Conservation (phyloP, 2,113 vertebrate species). For the Python bivittatus region DNA sequence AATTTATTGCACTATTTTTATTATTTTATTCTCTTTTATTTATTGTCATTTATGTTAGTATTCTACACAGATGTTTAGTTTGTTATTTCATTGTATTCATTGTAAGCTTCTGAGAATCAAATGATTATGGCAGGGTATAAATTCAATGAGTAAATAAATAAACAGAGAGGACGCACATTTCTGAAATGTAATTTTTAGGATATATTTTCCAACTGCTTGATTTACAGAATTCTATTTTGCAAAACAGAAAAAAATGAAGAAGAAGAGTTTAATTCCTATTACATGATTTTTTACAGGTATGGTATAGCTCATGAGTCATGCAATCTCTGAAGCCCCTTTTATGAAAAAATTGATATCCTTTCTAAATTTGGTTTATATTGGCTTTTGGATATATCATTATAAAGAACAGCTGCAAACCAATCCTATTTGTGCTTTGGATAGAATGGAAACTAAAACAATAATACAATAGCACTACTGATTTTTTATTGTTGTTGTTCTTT, state of each 20-base stretch:
- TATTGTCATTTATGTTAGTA: background rate
- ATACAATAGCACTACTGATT: conserved; percentile 33
- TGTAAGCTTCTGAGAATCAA: background rate
- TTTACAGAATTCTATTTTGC: conserved; percentile 34
- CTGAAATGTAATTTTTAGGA: background rate
- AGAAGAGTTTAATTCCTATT: no score
- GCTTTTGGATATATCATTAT: conserved; percentile 53
- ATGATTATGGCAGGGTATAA: background rate
- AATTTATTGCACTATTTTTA: background rate
- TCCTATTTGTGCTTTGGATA: conserved; percentile 32
- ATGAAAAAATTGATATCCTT: conserved; percentile 52
- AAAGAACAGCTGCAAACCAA: conserved; percentile 46
- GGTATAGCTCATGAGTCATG: conserved; percentile 44
- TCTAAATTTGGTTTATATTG: conserved; percentile 60
- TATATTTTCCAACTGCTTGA: background rate
- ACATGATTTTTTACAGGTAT: conserved; percentile 49
- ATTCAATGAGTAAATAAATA: background rate
- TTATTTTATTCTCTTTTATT: background rate
- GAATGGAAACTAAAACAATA: conserved; percentile 42
- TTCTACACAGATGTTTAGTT: background rate
- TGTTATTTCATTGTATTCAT: background rate
- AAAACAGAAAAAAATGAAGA: conserved; percentile 47
- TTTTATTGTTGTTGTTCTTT: background rate
- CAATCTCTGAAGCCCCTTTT: conserved; percentile 47
- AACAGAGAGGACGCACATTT: background rate